Conservation (phyloP, 2,113 vertebrate species). For the Larimichthys polyactis region DNA sequence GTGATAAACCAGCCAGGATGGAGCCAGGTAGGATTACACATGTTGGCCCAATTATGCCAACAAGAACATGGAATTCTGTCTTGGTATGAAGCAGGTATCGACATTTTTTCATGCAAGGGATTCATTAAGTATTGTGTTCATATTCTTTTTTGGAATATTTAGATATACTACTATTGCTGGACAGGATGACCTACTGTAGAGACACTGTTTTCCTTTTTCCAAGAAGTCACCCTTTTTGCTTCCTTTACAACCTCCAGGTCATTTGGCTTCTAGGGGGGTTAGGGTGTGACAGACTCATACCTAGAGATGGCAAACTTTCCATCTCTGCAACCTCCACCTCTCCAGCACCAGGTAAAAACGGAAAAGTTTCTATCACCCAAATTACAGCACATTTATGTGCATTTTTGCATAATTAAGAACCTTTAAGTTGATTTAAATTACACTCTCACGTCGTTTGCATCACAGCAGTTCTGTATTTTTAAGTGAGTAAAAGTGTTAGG, state of each 20-base stretch:
- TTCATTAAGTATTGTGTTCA: neutral
- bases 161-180: neutral
- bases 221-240: neutral
- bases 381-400: neutral
- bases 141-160: too few relatives aligned
- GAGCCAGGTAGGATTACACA: neutral
- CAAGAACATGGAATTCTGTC: neutral
- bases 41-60: too few relatives aligned
- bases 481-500: conserved; percentile 33
- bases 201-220: neutral
- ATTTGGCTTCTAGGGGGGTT: conserved; percentile 25
- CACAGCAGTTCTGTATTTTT: neutral
- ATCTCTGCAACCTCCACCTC: conserved; percentile 16
- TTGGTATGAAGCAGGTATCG: neutral
- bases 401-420: neutral
- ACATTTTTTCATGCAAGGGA: neutral
- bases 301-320: conserved; percentile 7
- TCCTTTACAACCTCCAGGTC: conserved; percentile 7
- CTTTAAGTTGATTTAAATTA: neutral
- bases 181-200: neutral
- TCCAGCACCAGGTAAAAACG: neutral
- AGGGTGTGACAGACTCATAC: conserved; percentile 8
- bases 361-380: neutral
- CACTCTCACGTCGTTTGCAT: conserved; percentile 24
- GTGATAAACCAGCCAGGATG: neutral